Percentiles rank a stretch among this genome's conserved stretches.
Evolutionary conservation across 2,888 invertebrate species (phyloP).

Genomic region (Pimpla rufipes): DNA sequence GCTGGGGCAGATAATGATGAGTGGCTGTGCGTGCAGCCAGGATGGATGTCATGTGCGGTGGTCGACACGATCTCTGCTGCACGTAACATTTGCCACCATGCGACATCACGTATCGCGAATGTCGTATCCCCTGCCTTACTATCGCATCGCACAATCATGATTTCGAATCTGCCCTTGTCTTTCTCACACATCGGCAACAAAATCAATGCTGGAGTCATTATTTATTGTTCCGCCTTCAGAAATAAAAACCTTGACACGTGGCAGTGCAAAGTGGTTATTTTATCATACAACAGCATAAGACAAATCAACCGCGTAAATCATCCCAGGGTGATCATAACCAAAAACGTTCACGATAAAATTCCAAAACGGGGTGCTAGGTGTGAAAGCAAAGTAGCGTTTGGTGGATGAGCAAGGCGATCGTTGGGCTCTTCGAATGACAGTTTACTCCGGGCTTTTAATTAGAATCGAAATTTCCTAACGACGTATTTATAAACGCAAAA

Average conservation of each 20-base stretch:
- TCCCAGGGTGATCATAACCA: no score
- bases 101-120: constrained; percentile 43
- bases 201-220: background rate
- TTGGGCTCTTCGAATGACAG: background rate
- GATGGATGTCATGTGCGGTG: constrained; percentile 60
- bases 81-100: constrained; percentile 53
- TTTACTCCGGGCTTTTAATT: background rate
- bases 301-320: no score
- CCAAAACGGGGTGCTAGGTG: no score
- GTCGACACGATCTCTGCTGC: constrained; percentile 55
- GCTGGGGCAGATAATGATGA: constrained; percentile 57
- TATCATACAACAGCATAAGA: no score
- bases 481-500: constrained; percentile 3
- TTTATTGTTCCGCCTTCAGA: background rate
- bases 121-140: constrained; percentile 16
- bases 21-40: constrained; percentile 36
- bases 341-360: no score
- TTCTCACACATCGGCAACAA: background rate
- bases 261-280: background rate
- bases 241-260: background rate
- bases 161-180: background rate
- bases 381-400: background rate
- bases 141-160: background rate
- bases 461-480: background rate
- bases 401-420: background rate